These are phyloP conservation scores for Pocota personata DNA, from an alignment of 2,888 invertebrate species.

Conservation along the genomic window DNA sequence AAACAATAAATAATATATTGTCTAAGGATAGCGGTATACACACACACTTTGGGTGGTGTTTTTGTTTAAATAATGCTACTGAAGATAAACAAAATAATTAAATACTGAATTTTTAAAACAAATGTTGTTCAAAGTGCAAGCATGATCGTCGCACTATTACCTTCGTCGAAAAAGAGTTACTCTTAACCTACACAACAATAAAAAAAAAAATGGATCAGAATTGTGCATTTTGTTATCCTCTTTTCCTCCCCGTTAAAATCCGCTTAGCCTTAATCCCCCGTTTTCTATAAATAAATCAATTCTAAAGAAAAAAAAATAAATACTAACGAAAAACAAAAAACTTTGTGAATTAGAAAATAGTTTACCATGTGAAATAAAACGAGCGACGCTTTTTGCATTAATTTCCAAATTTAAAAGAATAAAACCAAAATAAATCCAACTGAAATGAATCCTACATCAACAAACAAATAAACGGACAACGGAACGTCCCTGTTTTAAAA, in stretches of 20 bases:
- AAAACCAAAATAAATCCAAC: not conserved
- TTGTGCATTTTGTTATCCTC: slow-evolving; percentile 50
- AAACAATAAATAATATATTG: slow-evolving; percentile 83
- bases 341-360: slow-evolving; percentile 35
- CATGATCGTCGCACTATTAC: slow-evolving; percentile 49
- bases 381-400: slow-evolving; percentile 36
- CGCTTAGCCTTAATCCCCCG: slow-evolving; percentile 34
- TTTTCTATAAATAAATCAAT: slow-evolving; percentile 14
- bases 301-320: slow-evolving; percentile 23
- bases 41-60: slow-evolving; percentile 46
- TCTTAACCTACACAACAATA: slow-evolving; percentile 37
- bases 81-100: slow-evolving; percentile 41
- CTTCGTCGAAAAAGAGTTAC: slow-evolving; percentile 48
- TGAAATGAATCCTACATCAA: slow-evolving; percentile 32
- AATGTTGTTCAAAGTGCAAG: slow-evolving; percentile 47
- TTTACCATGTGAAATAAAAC: slow-evolving; percentile 41
- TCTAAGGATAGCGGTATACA: slow-evolving; percentile 76
- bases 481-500: slow-evolving; percentile 71
- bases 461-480: slow-evolving; percentile 60
- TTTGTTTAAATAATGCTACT: slow-evolving; percentile 60
- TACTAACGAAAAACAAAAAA: not conserved
- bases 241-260: slow-evolving; percentile 10
- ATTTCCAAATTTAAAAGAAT: slow-evolving; percentile 27
- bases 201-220: slow-evolving; percentile 37
- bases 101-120: slow-evolving; percentile 44